phyloP scores from a whole-genome alignment of 2,797 vertebrate species.

The Dryobates pubescens region DNA sequence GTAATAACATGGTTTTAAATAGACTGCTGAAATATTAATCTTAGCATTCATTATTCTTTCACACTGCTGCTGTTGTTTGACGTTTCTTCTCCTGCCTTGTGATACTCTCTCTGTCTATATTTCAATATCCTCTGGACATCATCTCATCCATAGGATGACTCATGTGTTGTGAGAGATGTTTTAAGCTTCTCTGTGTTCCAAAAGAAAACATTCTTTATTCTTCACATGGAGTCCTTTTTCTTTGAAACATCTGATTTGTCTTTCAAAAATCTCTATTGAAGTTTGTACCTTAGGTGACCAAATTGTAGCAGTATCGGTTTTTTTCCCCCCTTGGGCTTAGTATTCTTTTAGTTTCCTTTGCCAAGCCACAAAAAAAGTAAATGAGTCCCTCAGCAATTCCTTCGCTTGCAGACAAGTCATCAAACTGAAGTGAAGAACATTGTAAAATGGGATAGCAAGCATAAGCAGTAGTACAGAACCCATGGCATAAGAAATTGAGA shows the following conservation, averaged over 20 bases:
- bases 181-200: neutral
- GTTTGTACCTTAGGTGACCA: neutral
- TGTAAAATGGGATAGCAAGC: neutral
- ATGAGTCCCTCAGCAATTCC: neutral
- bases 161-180: neutral
- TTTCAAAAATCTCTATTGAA: slow-evolving; percentile 11
- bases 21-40: slow-evolving; percentile 67
- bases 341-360: neutral
- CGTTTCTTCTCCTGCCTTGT: neutral
- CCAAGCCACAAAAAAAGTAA: neutral
- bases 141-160: neutral
- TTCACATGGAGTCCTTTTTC: neutral
- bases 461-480: neutral
- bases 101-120: neutral
- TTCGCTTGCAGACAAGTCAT: neutral
- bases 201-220: neutral
- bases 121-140: slow-evolving; percentile 25
- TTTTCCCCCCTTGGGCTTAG: neutral
- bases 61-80: slow-evolving; percentile 21
- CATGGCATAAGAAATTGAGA: neutral
- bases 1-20: slow-evolving; percentile 68
- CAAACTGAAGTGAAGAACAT: neutral
- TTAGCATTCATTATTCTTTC: slow-evolving; percentile 33
- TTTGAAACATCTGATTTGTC: neutral
- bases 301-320: neutral